A percentile compares a stretch with the other conserved stretches of the same genome.
Evolutionary conservation across 2,113 vertebrate genomes (phyloP).

Genomic region (Rhabdomys dilectus): DNA sequence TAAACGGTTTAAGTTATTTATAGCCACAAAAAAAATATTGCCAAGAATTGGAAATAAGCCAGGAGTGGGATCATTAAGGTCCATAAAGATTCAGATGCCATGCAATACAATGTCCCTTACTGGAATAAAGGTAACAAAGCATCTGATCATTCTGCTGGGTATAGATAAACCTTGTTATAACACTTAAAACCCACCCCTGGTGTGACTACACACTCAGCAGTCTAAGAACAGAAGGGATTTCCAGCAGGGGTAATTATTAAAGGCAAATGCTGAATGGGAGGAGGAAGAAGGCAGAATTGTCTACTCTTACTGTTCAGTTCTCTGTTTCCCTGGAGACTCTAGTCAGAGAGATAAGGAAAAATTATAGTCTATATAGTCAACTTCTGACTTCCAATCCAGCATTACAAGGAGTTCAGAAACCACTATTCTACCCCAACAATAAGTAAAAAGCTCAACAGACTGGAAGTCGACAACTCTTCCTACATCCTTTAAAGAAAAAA

Average conservation of each 20-base stretch:
- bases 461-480: background rate
- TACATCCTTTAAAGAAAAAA: background rate
- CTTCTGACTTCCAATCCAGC: background rate
- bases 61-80: no score
- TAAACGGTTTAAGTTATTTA: background rate
- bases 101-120: background rate
- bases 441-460: background rate
- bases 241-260: background rate
- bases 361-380: background rate
- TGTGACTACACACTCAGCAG: background rate
- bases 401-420: background rate
- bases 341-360: slow-evolving; percentile 16
- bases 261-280: background rate
- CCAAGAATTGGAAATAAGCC: background rate
- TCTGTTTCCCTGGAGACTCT: background rate
- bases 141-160: background rate
- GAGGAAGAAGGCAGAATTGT: background rate
- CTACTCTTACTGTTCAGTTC: background rate
- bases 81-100: background rate
- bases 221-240: background rate
- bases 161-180: background rate
- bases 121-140: slow-evolving; percentile 38
- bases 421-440: background rate
- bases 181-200: background rate
- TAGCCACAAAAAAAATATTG: background rate